Evolutionary conservation across 2,113 vertebrate species (phyloP).

Genomic region (Cettia cetti): DNA sequence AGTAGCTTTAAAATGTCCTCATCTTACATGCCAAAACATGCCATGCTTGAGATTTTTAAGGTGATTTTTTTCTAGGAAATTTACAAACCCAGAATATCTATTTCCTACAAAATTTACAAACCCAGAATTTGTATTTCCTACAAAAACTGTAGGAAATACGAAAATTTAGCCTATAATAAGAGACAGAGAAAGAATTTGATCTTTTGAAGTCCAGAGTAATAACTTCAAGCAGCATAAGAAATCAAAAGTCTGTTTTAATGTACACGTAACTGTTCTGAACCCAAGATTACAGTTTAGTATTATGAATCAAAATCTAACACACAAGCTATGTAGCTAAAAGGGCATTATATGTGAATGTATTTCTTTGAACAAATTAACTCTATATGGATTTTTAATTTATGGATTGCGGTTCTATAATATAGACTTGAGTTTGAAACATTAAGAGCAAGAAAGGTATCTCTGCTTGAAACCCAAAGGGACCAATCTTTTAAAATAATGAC

Average conservation of each 20-base stretch:
- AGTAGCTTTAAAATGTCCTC: neutral
- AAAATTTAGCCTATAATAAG: neutral
- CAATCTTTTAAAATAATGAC: neutral
- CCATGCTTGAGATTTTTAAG: neutral
- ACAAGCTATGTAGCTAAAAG: neutral
- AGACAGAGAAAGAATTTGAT: neutral
- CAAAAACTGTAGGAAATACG: neutral
- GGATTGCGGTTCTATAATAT: neutral
- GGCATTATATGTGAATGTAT: neutral
- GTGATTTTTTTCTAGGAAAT: neutral
- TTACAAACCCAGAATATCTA: too few species aligned
- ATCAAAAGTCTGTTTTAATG: neutral
- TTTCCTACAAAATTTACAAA: too few species aligned
- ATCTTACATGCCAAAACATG: neutral
- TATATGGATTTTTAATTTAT: neutral
- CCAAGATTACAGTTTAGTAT: neutral
- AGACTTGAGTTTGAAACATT: neutral
- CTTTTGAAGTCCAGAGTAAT: neutral
- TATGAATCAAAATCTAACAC: neutral
- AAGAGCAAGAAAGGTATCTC: neutral
- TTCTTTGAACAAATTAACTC: neutral
- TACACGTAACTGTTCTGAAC: neutral
- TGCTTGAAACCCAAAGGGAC: neutral
- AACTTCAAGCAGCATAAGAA: neutral
- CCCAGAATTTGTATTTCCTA: too few species aligned